Evolutionary conservation across 1,140 invertebrate genomes (phyloP).

Genomic region (Formica selysi): DNA sequence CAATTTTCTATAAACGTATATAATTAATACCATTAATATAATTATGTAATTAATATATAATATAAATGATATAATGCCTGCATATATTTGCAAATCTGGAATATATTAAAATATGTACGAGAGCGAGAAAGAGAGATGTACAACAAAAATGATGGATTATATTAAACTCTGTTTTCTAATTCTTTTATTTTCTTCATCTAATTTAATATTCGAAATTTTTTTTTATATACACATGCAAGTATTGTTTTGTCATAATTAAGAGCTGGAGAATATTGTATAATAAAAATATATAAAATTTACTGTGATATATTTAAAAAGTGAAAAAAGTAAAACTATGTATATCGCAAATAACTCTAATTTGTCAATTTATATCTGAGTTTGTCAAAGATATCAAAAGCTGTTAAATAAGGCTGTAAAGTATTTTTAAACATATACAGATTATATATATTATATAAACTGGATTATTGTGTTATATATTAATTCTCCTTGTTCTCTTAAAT

Average conservation of each 20-base stretch:
- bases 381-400: background rate
- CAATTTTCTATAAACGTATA: too few relatives aligned
- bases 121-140: background rate
- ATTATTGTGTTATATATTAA: background rate
- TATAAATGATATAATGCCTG: too few relatives aligned
- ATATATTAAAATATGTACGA: background rate
- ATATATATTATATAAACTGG: background rate
- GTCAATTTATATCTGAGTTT: background rate
- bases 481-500: background rate
- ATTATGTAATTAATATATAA: too few relatives aligned
- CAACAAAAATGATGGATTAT: background rate
- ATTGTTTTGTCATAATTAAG: background rate
- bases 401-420: background rate
- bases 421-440: constrained; percentile 7
- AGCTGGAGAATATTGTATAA: constrained; percentile 6
- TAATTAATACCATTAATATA: too few relatives aligned
- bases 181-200: background rate
- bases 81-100: too few relatives aligned
- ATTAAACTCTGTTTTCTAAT: background rate
- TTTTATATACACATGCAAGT: background rate
- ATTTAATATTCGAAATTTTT: background rate
- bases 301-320: constrained; percentile 40
- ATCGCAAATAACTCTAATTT: background rate
- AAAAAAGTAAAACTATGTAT: background rate
- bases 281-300: constrained; percentile 36